Base-by-base conservation (phyloP, 2,797 vertebrate genomes). In the Cygnus olor region DNA sequence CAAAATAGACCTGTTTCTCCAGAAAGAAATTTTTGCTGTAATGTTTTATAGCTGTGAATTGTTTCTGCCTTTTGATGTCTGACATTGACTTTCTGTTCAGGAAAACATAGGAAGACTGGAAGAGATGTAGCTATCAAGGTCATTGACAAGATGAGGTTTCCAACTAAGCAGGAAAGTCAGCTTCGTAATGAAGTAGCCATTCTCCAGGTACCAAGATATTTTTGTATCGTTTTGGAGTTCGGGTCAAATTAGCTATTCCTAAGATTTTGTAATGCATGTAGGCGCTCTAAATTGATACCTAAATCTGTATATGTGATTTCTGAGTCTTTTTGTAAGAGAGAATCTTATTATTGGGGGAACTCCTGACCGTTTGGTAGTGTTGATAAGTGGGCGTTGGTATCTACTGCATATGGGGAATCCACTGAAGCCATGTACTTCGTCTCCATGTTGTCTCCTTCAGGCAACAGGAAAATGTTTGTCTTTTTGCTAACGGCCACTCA, bases 121-220 rank as follows among this genome's bases (percentile, higher is more conserved):
- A 98, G 99, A 97, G 99, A 99, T 95, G 99, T 99, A 94, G 99
- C 99, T 93, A 99, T 99, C 96, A 99, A 99, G 97, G 98, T 99
- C 73, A 99, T 99, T 80, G 99, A 99, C 98, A 99, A 99, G 97
- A 99, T 99, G 99, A 98, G 98, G 93, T 99, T 99, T 97, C 99
- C 99, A 61, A 99, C 99, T 89, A 99, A 99, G 97, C 99, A 99
- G 94, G 99, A 99, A 97, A 99, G 99, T 97, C 99, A 99, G 93
- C 98, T 99, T 64, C 98, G 99, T 93, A 99, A 99, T 56, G 99
- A 99, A 98, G 99, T 99, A 92, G 99, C 99, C 96, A 99, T 99
- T 96, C 98, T 99, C 97, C 99, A 99, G 99, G 99, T 99, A 98
- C 92, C 40, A 88, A 94, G 80, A 19, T 40, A 14, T 24, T 95